phyloP scores from a whole-genome alignment of 1,140 invertebrate species.

The Orius insidiosus region DNA sequence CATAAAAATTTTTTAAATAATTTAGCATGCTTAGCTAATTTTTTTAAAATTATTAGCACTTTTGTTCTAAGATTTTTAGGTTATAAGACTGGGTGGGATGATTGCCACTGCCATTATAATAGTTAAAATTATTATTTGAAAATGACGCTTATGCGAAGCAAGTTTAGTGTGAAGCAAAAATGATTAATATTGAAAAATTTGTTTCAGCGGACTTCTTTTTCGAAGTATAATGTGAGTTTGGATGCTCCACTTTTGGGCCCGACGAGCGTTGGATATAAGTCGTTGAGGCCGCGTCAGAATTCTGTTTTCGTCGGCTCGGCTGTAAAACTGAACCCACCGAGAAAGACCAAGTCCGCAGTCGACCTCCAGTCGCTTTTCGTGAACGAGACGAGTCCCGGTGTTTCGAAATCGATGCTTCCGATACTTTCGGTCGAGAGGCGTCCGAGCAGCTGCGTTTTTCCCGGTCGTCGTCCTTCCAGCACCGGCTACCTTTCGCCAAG shows the following conservation, averaged over 20 bases:
- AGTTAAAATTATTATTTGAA: too few species aligned
- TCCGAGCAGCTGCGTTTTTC: conserved; percentile 4
- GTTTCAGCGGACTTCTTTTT: conserved; percentile 43
- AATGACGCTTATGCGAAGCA: too few species aligned
- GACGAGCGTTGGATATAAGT: conserved; percentile 24
- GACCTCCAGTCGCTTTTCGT: neutral
- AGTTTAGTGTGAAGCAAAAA: neutral
- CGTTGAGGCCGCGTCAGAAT: conserved; percentile 44
- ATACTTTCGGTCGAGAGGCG: conserved; percentile 1
- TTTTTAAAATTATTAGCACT: too few species aligned
- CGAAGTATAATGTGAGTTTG: conserved; percentile 47
- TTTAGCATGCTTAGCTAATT: too few species aligned
- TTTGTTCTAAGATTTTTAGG: too few species aligned
- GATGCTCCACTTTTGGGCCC: conserved; percentile 25
- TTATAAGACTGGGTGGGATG: too few species aligned
- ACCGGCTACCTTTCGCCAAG: conserved; percentile 1
- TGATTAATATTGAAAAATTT: conserved; percentile 8
- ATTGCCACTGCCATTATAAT: too few species aligned
- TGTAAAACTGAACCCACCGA: conserved; percentile 29
- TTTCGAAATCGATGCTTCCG: neutral
- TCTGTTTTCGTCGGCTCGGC: conserved; percentile 67
- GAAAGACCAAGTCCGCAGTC: conserved; percentile 22
- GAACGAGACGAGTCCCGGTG: conserved; percentile 1
- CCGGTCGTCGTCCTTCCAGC: neutral
- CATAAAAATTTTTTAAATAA: too few species aligned